A percentile compares a stretch with the other conserved stretches of the same genome.
Evolutionary conservation across 2,113 vertebrate species (phyloP).

Genomic region (Haemorhous mexicanus): DNA sequence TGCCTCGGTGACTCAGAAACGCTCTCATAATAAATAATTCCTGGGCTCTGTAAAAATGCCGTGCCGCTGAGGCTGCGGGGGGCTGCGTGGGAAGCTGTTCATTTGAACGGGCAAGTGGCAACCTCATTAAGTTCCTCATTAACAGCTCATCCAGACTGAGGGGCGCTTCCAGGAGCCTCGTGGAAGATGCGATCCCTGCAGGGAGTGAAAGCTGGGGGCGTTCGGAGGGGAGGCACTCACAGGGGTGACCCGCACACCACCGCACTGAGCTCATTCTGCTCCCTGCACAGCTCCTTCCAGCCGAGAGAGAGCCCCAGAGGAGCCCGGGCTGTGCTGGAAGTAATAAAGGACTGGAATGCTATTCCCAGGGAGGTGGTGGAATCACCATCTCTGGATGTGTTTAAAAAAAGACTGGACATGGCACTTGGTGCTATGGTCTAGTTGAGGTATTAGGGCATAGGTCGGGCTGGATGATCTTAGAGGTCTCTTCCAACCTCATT

Average conservation of each 20-base stretch:
- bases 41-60: background rate
- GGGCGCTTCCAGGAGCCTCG: accelerated
- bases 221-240: background rate
- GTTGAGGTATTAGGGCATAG: too few species aligned
- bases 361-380: too few species aligned
- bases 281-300: background rate
- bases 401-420: too few species aligned
- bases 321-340: background rate
- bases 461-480: too few species aligned
- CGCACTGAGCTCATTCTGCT: background rate
- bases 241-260: background rate
- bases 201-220: accelerated
- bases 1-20: background rate
- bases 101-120: background rate
- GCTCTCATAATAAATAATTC: background rate
- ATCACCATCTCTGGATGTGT: too few species aligned
- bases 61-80: background rate
- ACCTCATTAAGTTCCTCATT: background rate
- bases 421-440: too few species aligned
- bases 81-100: background rate
- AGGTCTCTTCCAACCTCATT: too few species aligned
- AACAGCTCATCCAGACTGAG: background rate
- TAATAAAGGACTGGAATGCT: too few species aligned
- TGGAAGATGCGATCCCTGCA: background rate
- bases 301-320: background rate